These are phyloP conservation scores for Leptinotarsa rubiginosa DNA, from an alignment of 2,888 invertebrate genomes.

Conservation along the genomic window DNA sequence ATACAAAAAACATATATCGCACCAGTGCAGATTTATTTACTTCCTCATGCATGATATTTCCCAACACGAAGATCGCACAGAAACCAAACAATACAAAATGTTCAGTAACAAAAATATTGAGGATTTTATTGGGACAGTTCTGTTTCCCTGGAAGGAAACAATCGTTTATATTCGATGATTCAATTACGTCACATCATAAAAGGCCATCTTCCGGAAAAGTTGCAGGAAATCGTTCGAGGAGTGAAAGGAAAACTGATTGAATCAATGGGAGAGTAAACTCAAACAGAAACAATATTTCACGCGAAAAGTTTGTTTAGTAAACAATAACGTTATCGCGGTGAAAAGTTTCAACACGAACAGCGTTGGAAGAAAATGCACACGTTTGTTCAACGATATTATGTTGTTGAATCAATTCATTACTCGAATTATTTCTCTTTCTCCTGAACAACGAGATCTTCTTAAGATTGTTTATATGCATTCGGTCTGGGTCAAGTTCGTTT, in stretches of 20 bases:
- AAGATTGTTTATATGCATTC: too few relatives aligned
- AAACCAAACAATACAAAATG: neutral
- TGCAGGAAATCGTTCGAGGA: conserved; percentile 14
- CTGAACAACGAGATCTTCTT: neutral
- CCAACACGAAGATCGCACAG: neutral
- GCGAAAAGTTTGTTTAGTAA: conserved; percentile 9
- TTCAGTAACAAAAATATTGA: neutral
- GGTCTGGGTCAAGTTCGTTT: too few relatives aligned
- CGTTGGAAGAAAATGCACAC: conserved; percentile 6
- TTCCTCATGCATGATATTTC: too few relatives aligned
- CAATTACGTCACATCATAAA: conserved; percentile 17
- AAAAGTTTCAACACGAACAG: conserved; percentile 8
- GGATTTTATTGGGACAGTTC: neutral
- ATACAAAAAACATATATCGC: too few relatives aligned
- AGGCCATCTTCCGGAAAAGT: neutral
- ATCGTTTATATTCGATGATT: conserved; percentile 7
- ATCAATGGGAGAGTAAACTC: conserved; percentile 15
- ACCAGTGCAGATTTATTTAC: too few relatives aligned
- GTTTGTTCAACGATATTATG: neutral
- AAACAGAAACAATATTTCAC: conserved; percentile 18
- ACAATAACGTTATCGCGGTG: conserved; percentile 18
- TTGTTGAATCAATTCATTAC: neutral
- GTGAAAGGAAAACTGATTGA: conserved; percentile 15
- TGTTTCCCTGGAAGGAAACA: conserved; percentile 5
- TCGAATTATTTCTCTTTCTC: neutral